Conservation (phyloP, 1,140 invertebrate species). For the Colletes latitarsis region DNA sequence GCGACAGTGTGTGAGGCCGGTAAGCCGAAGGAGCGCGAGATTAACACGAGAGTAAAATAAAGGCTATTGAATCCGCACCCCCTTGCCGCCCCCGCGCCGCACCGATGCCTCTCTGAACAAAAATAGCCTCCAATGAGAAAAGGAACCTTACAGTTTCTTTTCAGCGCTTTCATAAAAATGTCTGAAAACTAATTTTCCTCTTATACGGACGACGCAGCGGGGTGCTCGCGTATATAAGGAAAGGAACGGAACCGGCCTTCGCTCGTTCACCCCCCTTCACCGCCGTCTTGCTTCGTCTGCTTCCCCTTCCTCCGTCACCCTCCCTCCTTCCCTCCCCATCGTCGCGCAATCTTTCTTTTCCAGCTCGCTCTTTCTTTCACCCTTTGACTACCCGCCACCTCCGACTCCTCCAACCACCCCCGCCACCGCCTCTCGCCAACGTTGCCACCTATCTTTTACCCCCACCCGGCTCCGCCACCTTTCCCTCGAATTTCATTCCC, state of each 20-base stretch:
- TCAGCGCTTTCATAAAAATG: constrained; percentile 80
- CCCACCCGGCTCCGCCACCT: constrained; percentile 32
- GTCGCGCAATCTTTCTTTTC: constrained; percentile 32
- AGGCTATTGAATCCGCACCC: constrained; percentile 75
- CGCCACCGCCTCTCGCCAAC: constrained; percentile 29
- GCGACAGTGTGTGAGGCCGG: constrained; percentile 44
- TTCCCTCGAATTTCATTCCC: constrained; percentile 59
- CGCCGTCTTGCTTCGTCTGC: constrained; percentile 13
- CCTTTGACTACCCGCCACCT: constrained; percentile 43
- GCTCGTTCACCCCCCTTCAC: constrained; percentile 6
- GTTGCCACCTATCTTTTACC: constrained; percentile 46
- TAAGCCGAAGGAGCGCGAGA: constrained; percentile 55
- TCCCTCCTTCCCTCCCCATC: background rate
- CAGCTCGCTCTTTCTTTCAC: constrained; percentile 46
- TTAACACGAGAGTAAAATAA: constrained; percentile 78
- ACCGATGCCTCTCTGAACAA: constrained; percentile 67
- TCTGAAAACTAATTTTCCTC: constrained; percentile 80
- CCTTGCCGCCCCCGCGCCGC: no score
- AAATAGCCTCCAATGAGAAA: constrained; percentile 80
- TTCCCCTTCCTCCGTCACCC: constrained; percentile 55
- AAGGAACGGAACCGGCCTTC: constrained; percentile 55
- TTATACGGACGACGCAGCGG: constrained; percentile 64
- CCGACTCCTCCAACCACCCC: background rate
- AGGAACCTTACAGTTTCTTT: constrained; percentile 79
- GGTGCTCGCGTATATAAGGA: constrained; percentile 63